Conservation (phyloP, 2,888 invertebrate genomes). For the Nysson spinosus region DNA sequence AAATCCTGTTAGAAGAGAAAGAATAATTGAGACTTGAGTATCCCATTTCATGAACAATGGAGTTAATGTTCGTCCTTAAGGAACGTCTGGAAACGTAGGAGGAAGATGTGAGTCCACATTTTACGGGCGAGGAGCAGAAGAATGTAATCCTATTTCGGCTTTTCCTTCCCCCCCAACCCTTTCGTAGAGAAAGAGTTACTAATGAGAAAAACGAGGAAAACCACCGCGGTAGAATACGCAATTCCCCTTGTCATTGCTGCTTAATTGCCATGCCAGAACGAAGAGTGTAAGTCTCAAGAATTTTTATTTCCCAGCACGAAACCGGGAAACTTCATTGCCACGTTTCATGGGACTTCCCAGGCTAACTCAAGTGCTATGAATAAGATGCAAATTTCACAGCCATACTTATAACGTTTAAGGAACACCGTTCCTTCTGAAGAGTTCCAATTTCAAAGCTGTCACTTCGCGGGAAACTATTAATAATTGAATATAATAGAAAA, state of each 20-base stretch:
- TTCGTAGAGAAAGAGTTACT: conserved; percentile 13
- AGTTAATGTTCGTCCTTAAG: not conserved
- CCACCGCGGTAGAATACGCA: conserved; percentile 26
- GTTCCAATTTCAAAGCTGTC: no score
- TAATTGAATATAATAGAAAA: no score
- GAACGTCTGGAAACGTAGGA: not conserved
- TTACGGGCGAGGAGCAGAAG: conserved; percentile 12
- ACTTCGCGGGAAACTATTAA: no score
- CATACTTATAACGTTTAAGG: no score
- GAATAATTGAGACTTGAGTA: not conserved
- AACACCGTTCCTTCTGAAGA: no score
- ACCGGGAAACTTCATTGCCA: not conserved
- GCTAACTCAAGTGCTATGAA: no score
- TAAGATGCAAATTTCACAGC: no score
- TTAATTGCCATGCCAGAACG: conserved; percentile 27
- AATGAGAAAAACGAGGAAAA: conserved; percentile 28
- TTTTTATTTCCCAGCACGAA: conserved; percentile 7
- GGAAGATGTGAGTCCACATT: not conserved
- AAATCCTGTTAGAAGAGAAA: not conserved
- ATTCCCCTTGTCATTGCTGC: conserved; percentile 33
- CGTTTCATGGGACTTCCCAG: not conserved
- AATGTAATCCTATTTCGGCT: conserved; percentile 33
- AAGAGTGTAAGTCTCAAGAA: conserved; percentile 7
- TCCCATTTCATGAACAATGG: not conserved
- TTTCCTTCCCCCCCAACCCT: conserved; percentile 5